phyloP scores from a whole-genome alignment of 2,888 invertebrate genomes.

The Noctua pronuba region DNA sequence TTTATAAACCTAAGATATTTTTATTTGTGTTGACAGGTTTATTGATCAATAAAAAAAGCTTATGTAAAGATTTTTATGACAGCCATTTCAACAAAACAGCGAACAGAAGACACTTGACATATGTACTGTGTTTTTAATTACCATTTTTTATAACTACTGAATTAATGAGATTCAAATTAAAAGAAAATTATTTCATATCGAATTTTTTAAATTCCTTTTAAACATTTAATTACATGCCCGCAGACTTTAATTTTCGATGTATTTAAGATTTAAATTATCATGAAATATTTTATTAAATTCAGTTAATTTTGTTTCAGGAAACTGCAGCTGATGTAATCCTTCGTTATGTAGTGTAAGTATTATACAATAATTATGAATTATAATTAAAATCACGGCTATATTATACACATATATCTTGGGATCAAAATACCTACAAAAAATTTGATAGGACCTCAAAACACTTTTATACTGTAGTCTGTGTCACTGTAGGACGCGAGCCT shows the following conservation, averaged over 20 bases:
- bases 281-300: background rate
- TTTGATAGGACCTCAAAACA: background rate
- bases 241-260: background rate
- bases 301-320: constrained; percentile 67
- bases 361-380: background rate
- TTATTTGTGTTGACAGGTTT: background rate
- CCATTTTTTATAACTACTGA: background rate
- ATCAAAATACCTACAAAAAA: background rate
- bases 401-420: background rate
- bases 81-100: background rate
- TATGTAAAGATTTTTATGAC: background rate
- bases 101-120: background rate
- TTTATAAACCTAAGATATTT: background rate
- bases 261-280: background rate
- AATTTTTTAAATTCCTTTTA: background rate
- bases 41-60: background rate
- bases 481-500: background rate
- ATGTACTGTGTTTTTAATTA: background rate
- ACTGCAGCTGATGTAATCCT: constrained; percentile 37
- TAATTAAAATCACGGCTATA: background rate
- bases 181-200: background rate
- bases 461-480: too few species aligned
- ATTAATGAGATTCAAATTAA: background rate
- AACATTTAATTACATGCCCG: background rate
- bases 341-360: constrained; percentile 74